Evolutionary conservation across 2,797 vertebrate genomes (phyloP), one percentile per base, ranked within the genome.

Genomic region (Lerista edwardsae): DNA sequence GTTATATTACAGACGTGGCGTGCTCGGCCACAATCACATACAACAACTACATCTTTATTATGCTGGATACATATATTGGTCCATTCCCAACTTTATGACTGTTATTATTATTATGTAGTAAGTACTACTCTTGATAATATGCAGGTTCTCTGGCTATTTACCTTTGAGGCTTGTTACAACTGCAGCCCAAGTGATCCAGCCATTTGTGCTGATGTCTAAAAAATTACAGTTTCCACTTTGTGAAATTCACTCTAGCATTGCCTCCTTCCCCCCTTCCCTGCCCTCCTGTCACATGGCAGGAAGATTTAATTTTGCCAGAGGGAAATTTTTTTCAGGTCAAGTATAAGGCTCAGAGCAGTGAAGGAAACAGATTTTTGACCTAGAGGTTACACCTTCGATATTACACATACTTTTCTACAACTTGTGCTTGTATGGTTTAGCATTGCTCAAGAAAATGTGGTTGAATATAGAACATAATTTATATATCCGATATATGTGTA

Each of bases 31-130:
- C 89, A 92, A 86, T 83, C 76, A 90, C 36, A 83, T 91, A 96
- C 94, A 78, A 93, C 97, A 96, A 96, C 95, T 95, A 97, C 96
- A 95, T 91, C 94, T 96, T 96, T 93, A 94, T 89, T 91, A 91
- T 29, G 4, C 92, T 8, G 87, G 76, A 88, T 90, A 88, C 86
- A 93, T 90, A 80, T 59, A 84, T 90, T 86, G 94, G 31, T 11
- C 51, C 88, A 47, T 76, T 47, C 57, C 25, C 34, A 67, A 67
- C 25, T 39, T 21, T 74, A 36, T 44, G 34, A 67, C 62, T 47
- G 41, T 4, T 80, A 44, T 55, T 57, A 61, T 84, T 36, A 64
- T 79, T 47, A 34, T 47, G 71, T 78, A 68, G 12, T 31, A 80
- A 68, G 39, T 62, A 69, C 6, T 31, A 59, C 51, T 55, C 80